Percentiles rank a stretch among this genome's conserved stretches.
These are phyloP conservation scores for Actinia equina DNA, from an alignment of 64 coral and sea anemone species.

Conservation along the genomic window DNA sequence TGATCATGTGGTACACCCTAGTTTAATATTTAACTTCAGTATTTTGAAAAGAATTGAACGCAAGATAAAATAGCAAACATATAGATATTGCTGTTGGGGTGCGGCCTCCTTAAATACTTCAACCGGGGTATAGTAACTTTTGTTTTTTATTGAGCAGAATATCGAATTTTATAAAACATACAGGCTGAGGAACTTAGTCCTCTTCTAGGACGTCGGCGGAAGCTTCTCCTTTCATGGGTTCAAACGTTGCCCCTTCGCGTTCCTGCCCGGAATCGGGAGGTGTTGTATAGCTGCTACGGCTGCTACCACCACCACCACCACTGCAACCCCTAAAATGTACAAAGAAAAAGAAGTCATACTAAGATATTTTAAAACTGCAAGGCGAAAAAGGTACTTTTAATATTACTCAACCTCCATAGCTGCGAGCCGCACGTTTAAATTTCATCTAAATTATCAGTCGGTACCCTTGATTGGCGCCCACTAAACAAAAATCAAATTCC, in stretches of 20 bases:
- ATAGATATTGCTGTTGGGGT: neutral
- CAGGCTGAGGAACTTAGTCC: neutral
- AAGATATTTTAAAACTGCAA: too few relatives aligned
- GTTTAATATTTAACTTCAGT: neutral
- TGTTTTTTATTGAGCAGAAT: neutral
- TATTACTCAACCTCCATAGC: too few relatives aligned
- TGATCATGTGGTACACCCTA: neutral
- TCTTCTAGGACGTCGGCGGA: slow-evolving; percentile 1
- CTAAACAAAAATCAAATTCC: too few relatives aligned
- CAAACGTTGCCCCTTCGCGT: slow-evolving; percentile 11
- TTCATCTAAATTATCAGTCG: too few relatives aligned
- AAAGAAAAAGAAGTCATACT: neutral
- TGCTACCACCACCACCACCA: neutral
- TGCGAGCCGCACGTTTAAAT: too few relatives aligned
- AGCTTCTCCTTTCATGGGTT: slow-evolving; percentile 16
- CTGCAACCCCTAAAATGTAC: slow-evolving; percentile 46
- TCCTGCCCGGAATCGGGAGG: slow-evolving; percentile 60
- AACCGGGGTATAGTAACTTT: neutral
- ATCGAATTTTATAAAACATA: neutral
- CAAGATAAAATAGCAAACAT: neutral
- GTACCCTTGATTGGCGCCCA: too few relatives aligned
- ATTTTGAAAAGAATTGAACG: neutral
- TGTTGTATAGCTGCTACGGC: slow-evolving; percentile 62
- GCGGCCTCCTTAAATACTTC: neutral
- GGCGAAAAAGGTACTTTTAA: too few relatives aligned